Conservation (phyloP, 2,113 vertebrate genomes). For the Genyomyrus donnyi region DNA sequence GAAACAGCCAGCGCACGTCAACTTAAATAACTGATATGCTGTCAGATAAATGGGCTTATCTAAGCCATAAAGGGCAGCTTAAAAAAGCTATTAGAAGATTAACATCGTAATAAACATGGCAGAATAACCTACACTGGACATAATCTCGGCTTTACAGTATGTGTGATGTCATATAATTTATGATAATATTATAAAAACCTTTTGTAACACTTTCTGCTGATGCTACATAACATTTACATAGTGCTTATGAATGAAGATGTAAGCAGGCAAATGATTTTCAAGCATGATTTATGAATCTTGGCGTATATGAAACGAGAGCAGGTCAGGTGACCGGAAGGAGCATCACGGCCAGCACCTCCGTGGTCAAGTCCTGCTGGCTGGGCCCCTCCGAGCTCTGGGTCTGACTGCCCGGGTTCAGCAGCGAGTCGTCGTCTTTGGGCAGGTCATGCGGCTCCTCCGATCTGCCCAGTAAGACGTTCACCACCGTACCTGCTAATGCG, state of each 20-base stretch:
- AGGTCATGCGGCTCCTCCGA: constrained; percentile 70
- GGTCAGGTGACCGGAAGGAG: background rate
- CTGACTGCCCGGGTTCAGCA: constrained; percentile 73
- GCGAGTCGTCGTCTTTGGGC: constrained; percentile 80
- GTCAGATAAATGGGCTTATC: background rate
- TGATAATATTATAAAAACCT: background rate
- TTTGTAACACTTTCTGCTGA: background rate
- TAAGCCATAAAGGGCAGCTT: background rate
- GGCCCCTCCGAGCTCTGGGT: constrained; percentile 76
- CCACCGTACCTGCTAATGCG: constrained; percentile 72
- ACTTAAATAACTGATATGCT: background rate
- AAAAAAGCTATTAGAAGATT: background rate
- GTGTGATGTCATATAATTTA: background rate
- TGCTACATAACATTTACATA: background rate
- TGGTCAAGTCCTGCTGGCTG: constrained; percentile 65
- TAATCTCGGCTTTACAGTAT: background rate
- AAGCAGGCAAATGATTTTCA: background rate
- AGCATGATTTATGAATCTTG: background rate
- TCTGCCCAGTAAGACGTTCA: constrained; percentile 77
- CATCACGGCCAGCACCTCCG: constrained; percentile 64
- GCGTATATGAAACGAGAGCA: background rate
- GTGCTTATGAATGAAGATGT: background rate
- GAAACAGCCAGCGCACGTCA: background rate
- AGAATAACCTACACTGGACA: background rate
- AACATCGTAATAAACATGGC: background rate